A percentile compares a stretch with the other conserved stretches of the same genome.
phyloP scores from a whole-genome alignment of 2,113 vertebrate species.

The Agelaius phoeniceus region DNA sequence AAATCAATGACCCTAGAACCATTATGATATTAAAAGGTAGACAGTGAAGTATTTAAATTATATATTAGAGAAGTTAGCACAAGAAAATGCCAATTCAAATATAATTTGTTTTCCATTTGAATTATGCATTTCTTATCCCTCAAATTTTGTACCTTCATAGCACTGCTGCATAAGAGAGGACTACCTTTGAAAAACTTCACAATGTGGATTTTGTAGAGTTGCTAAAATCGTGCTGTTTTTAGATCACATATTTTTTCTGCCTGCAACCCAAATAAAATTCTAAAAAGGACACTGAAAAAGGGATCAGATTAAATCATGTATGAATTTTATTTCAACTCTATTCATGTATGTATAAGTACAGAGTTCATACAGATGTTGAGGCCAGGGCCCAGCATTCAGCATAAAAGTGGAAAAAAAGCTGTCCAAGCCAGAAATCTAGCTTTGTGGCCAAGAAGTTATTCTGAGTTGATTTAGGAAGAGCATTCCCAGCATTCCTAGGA shows the following conservation, averaged over 20 bases:
- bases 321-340: neutral
- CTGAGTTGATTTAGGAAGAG: neutral
- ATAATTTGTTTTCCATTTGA: neutral
- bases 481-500: neutral
- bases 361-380: neutral
- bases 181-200: neutral
- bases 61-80: neutral
- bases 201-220: neutral
- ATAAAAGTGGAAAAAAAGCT: neutral
- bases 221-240: neutral
- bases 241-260: neutral
- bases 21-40: neutral
- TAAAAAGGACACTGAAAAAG: neutral
- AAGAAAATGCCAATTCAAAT: neutral
- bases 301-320: neutral
- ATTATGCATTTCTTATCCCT: neutral
- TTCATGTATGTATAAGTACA: fast-evolving
- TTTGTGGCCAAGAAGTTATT: no score
- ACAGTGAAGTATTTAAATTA: neutral
- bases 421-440: neutral
- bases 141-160: neutral
- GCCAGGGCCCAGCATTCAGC: neutral
- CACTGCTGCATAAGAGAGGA: neutral
- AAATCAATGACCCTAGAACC: neutral
- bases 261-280: neutral